Evolutionary conservation across 2,113 vertebrate species (phyloP), one percentile per base, ranked within the genome.

Genomic region (Triplophysa tibetana): DNA sequence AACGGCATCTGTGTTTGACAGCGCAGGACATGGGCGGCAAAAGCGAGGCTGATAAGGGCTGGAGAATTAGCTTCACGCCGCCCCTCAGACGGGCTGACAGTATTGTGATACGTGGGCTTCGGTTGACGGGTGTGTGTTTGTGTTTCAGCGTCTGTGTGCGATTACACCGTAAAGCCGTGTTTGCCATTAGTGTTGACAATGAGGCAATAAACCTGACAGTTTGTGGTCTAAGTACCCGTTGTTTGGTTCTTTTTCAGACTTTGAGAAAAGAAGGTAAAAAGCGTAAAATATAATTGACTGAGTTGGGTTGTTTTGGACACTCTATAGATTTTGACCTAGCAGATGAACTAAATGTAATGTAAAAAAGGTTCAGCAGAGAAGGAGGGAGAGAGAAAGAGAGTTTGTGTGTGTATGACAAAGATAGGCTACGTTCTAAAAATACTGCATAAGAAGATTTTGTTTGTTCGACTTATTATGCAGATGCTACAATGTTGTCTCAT

Each of bases 171-270:
- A 61, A 61, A 60, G 70, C 70, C 60, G 29, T 48, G 23, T 75
- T 62, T 75, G 72, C 8, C 58, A 45, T 75, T 75, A 12, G 21
- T 75, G 58, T 62, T 75, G 58, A 62, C 72, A 62, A 24, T 75
- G 58, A 11, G 58, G 13, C 58, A 41, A 62, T 62, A 23, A 43
- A 62, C 16, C 45, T 62, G 58, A 75, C 72, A 63, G 58, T 45
- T 48, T 75, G 21, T 75, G 14, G 56, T 24, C 58, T 61, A 19
- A 45, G 41, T 61, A 8, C 50, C n/a, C 24, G 3, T 38, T 8
- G 26, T 54, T 75, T 75, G 21, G 19, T 62, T 62, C 56, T 62
- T 62, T 48, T 21, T 43, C 33, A 11, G 33, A 74, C 56, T 43
- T 56, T 43, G 56, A 26, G 58, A 58, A 48, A 48, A n/a, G 54